Base-by-base conservation (phyloP, 2,113 vertebrate species). In the Gambusia affinis region DNA sequence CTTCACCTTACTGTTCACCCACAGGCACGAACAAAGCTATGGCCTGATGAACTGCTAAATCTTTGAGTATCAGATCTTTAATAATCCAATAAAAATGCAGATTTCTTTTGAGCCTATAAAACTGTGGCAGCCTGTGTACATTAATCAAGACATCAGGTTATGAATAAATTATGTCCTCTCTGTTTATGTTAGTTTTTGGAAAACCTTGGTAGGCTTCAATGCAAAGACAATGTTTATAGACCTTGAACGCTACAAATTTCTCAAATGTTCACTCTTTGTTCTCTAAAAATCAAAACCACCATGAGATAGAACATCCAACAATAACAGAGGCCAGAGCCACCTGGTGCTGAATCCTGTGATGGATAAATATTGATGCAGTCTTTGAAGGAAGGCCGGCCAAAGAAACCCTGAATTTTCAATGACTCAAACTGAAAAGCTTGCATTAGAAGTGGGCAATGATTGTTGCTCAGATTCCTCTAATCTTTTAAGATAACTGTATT, bases 361-460 rank as follows among this genome's bases (percentile, higher is more conserved):
- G 75, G 70, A 78, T 78, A 87, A 90, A 91, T 89, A 89, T 91
- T 91, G 89, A 86, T 67, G 65, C 54, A 83, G 73, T 2, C 78
- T 90, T 88, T 91, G 86, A 90, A 76, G 72, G 67, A 72, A 35
- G 28, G 33, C 29, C 61, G 51, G 70, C 37, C 28, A 64, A 37
- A 39, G 44, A 72, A 73, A 39, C 31, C 11, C 15, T 54, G 47
- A 66, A 28, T 28, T 69, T 47, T 60, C 37, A 37, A 76, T 17
- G 31, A 65, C 65, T 57, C 4, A 3, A n/a, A 42, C 29, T 24
- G 60, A 64, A 33, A 8, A 54, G 30, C 60, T 66, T 37, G 29
- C n/a, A 57, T 27, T 29, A 29, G 30, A 30, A 73, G 24, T 57
- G 64, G 39, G 31, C 47, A 65, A 27, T 51, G 62, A 76, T 80